phyloP scores from a whole-genome alignment of 2,797 vertebrate genomes.

The Onychomys arenicola region DNA sequence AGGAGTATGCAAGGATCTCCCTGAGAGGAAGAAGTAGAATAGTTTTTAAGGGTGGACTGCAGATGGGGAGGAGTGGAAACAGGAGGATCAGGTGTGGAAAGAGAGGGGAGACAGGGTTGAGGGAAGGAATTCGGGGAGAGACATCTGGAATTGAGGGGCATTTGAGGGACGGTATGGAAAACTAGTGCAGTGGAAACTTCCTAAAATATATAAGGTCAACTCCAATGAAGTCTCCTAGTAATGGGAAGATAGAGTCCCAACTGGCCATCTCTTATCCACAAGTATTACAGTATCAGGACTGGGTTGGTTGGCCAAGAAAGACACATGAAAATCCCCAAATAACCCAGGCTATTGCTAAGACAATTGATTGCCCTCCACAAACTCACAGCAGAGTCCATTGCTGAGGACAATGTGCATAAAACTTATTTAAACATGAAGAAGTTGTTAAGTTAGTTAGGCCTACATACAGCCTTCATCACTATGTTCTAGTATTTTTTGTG shows the following conservation, averaged over 20 bases:
- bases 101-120: background rate
- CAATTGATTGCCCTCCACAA: background rate
- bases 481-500: too few relatives aligned
- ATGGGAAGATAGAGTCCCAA: background rate
- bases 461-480: too few relatives aligned
- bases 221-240: background rate
- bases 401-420: background rate
- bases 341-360: background rate
- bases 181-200: background rate
- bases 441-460: background rate
- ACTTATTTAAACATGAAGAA: background rate
- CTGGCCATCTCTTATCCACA: background rate
- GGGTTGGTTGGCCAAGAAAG: background rate
- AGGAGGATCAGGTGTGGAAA: background rate
- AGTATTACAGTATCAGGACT: background rate
- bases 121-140: too few relatives aligned
- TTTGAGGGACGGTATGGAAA: background rate
- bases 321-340: background rate
- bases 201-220: background rate
- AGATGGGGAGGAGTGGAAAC: too few relatives aligned
- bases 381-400: background rate
- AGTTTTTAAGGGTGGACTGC: background rate
- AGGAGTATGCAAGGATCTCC: background rate
- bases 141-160: background rate
- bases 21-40: background rate